Evolutionary conservation across 2,888 invertebrate species (phyloP), one percentile per base, ranked within the genome.

Genomic region (Homarus gammarus): DNA sequence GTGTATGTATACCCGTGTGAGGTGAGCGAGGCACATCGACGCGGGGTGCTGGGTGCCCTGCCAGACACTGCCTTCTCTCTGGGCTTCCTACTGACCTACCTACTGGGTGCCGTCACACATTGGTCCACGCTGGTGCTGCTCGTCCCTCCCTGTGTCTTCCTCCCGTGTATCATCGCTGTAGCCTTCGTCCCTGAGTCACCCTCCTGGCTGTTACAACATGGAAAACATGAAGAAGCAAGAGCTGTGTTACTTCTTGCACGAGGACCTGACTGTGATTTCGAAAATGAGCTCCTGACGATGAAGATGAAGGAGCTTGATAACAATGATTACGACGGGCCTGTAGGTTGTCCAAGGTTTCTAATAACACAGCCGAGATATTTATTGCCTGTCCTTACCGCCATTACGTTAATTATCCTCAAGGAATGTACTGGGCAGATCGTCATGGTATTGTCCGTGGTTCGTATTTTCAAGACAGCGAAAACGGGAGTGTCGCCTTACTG

Each of bases 1-100:
- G 79, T 83, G 51, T 90, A 84, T 44, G 84, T 90, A 40, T 90
- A 90, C 73, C 90, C 90, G 3, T 90, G 90, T 40, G 90, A 90
- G 68, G 78, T 90, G 56, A 83, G 56, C 27, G 90, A 90, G 78
- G 83, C 83, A 15, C 12, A 56, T 15, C 49, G 87, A 38, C 73
- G 90, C 18, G 90, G 84, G 6, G 5, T 84, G 27, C 51, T 90
- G 10, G 90, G 87, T 2, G 70, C 87, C 22, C 36, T 87, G 8
- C 77, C 84, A 15, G 90, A 90, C 22, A 44, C 87, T 6, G 77
- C 84, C 77, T 90, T 87, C 83, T 90, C 90, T 33, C 70, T 90
- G 64, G 90, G 90, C 36, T 90, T 79, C 73, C 72, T 90, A 18
- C 78, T 87, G 38, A 82, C 87, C 2, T 87, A 87, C 73, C 61